These are phyloP conservation scores for Varanus komodoensis DNA, from an alignment of 2,113 vertebrate genomes.

Conservation along the genomic window DNA sequence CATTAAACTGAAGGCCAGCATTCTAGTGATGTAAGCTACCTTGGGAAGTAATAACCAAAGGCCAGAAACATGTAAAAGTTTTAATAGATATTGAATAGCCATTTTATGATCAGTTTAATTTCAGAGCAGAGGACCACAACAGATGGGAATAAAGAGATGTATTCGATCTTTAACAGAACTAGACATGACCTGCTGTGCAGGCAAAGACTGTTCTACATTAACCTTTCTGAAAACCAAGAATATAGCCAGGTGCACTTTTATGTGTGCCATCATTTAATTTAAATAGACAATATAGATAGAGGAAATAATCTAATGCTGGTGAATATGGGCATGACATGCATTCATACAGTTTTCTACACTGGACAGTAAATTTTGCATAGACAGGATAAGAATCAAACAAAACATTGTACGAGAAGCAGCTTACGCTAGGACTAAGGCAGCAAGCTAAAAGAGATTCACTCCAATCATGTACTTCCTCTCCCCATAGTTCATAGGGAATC, in stretches of 20 bases:
- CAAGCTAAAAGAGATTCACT: neutral
- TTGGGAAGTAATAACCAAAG: conserved; percentile 35
- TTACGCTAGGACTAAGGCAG: neutral
- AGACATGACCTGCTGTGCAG: conserved; percentile 18
- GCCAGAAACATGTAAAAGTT: conserved; percentile 24
- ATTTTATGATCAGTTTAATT: conserved; percentile 50
- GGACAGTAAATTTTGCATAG: conserved; percentile 30
- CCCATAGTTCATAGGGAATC: neutral
- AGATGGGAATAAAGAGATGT: conserved; percentile 58
- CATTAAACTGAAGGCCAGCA: conserved; percentile 5
- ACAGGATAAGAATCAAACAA: conserved; percentile 39
- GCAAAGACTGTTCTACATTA: conserved; percentile 20
- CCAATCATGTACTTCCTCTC: neutral
- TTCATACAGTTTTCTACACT: conserved; percentile 17
- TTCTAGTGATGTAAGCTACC: conserved; percentile 1
- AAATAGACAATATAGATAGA: conserved; percentile 19
- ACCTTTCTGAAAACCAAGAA: neutral
- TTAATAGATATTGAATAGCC: conserved; percentile 43
- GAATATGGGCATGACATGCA: neutral
- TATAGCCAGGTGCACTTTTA: conserved; percentile 7
- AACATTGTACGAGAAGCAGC: conserved; percentile 25
- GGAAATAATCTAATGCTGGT: conserved; percentile 5
- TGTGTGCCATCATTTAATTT: neutral
- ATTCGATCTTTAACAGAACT: conserved; percentile 40
- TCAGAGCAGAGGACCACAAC: conserved; percentile 47